These are phyloP conservation scores for Brachyptera risi DNA, from an alignment of 2,888 invertebrate genomes.

Conservation along the genomic window DNA sequence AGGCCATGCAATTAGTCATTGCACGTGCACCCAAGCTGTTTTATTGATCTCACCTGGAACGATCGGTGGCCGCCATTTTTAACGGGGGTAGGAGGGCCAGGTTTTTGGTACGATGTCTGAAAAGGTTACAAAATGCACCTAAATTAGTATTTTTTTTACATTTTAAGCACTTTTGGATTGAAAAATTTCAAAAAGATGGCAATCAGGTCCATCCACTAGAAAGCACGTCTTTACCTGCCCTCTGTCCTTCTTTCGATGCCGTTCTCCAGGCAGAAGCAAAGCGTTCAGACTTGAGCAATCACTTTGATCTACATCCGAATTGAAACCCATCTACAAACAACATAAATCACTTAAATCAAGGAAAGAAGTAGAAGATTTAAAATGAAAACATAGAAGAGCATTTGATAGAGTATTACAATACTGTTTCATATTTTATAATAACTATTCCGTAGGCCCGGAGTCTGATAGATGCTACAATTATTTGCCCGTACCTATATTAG, in stretches of 20 bases:
- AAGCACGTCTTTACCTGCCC: constrained; percentile 41
- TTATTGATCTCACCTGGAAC: constrained; percentile 54
- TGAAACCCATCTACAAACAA: constrained; percentile 3
- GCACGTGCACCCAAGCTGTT: too few relatives aligned
- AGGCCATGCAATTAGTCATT: neutral
- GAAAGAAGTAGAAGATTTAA: too few relatives aligned
- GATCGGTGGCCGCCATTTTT: constrained; percentile 74
- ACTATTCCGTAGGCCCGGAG: too few relatives aligned
- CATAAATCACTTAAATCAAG: constrained; percentile 23
- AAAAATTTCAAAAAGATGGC: neutral
- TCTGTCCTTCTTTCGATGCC: constrained; percentile 49
- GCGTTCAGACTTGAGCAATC: constrained; percentile 42
- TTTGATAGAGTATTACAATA: too few relatives aligned
- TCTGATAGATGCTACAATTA: too few relatives aligned
- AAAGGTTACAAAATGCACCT: constrained; percentile 24
- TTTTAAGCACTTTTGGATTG: neutral
- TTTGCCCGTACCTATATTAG: too few relatives aligned
- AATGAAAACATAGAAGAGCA: too few relatives aligned
- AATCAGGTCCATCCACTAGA: neutral
- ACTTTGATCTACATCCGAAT: constrained; percentile 40
- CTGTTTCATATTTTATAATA: too few relatives aligned
- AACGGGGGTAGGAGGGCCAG: constrained; percentile 83
- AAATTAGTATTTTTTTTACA: neutral
- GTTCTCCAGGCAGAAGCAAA: constrained; percentile 45
- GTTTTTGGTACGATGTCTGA: constrained; percentile 75